Evolutionary conservation across 1,140 invertebrate genomes (phyloP), one percentile per base, ranked within the genome.

Genomic region (Bicyclus anynana): DNA sequence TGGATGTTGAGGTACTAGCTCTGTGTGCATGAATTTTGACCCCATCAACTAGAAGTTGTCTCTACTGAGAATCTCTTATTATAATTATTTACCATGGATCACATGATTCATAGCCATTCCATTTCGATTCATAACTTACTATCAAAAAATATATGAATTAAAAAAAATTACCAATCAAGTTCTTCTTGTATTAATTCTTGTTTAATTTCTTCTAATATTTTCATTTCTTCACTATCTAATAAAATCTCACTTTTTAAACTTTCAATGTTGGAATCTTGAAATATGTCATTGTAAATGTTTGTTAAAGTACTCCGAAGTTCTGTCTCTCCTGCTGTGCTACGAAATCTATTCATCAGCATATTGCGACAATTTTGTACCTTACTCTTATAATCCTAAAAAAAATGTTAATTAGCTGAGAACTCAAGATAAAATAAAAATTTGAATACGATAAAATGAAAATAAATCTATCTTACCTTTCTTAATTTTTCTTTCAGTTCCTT

Each of bases 401-500:
- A 60, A 58, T 53, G 16, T 53, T 44, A 27, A 29, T 26, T 21
- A 38, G 53, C 23, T 55, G 54, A 23, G 13, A 44, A 54, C 40
- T 23, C 35, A 29, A 51, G 5, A 37, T 18, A 20, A 48, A 52
- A 16, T 35, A 42, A n/a, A n/a, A n/a, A n/a, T n/a, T n/a, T n/a
- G n/a, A n/a, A n/a, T n/a, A n/a, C n/a, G n/a, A n/a, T n/a, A n/a
- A n/a, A n/a, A n/a, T n/a, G n/a, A n/a, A n/a, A n/a, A n/a, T n/a
- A n/a, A n/a, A n/a, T n/a, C n/a, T n/a, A n/a, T n/a, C 20, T 47
- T 72, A 84, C 84, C 74, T 85, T 84, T 62, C 82, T 71, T 53
- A 87, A 65, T 72, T 84, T 85, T 65, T 81, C 80, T 65, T 87
- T 87, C 52, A 87, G 48, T 53, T 85, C 79, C 47, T 74, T 60